Conservation (phyloP, 1,140 invertebrate genomes). For the honey bee (Apis mellifera) region Amel_HAv3.1 CM009938.2:10322501-10323000, state of each 20-base stretch:
- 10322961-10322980: too few relatives aligned
- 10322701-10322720: conserved; percentile 23
- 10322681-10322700: conserved; percentile 27
- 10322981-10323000: too few relatives aligned
- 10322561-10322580: conserved; percentile 3
- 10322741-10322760: conserved; percentile 11
- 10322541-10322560: neutral
- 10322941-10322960: too few relatives aligned
- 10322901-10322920: too few relatives aligned
- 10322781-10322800: conserved; percentile 7
- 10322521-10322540: neutral
- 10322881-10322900: too few relatives aligned
- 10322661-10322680: conserved; percentile 1
- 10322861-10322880: too few relatives aligned
- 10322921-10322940: too few relatives aligned
- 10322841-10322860: too few relatives aligned
- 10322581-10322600: neutral
- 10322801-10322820: neutral
- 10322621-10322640: too few relatives aligned
- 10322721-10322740: neutral
- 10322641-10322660: neutral
- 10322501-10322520: too few relatives aligned
- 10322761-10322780: conserved; percentile 26
- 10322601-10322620: neutral
- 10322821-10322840: neutral